A percentile compares a stretch with the other conserved stretches of the same genome.
Evolutionary conservation across 2,113 vertebrate genomes (phyloP).

Genomic region (Phrynocephalus versicolor): DNA sequence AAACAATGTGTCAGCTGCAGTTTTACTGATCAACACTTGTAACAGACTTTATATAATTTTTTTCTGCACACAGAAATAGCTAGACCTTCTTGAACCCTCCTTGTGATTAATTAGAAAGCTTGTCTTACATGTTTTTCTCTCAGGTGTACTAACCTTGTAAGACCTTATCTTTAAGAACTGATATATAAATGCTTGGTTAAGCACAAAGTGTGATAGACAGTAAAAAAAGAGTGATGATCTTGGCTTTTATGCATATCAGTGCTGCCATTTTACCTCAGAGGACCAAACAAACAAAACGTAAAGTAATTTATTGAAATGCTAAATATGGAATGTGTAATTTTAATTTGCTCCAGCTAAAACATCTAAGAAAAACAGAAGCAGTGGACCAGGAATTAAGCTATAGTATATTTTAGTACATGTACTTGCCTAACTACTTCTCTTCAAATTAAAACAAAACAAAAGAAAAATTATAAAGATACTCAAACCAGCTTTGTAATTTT

Average conservation of each 20-base stretch:
- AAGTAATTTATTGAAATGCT: conserved; percentile 59
- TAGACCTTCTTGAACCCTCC: conserved; percentile 71
- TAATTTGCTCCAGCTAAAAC: conserved; percentile 17
- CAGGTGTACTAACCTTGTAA: conserved; percentile 71
- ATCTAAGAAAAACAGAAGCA: neutral
- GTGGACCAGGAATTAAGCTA: neutral
- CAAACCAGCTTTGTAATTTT: neutral
- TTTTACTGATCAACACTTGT: conserved; percentile 60
- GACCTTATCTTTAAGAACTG: conserved; percentile 74
- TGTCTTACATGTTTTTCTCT: conserved; percentile 76
- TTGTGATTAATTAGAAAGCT: conserved; percentile 76
- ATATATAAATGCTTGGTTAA: conserved; percentile 79
- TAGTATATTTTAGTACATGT: neutral
- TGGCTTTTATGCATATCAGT: conserved; percentile 63
- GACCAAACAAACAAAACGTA: conserved; percentile 66
- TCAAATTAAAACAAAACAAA: conserved; percentile 7
- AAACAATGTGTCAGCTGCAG: conserved; percentile 43
- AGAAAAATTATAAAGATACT: neutral
- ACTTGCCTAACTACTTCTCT: conserved; percentile 20
- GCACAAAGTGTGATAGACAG: conserved; percentile 73
- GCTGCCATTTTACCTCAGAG: conserved; percentile 66
- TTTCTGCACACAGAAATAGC: conserved; percentile 65
- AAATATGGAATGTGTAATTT: conserved; percentile 42
- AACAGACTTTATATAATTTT: conserved; percentile 64
- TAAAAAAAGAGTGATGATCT: conserved; percentile 70